Percentiles rank a stretch among this genome's conserved stretches.
phyloP scores from a whole-genome alignment of 2,888 invertebrate genomes.

The Erebia aethiops region DNA sequence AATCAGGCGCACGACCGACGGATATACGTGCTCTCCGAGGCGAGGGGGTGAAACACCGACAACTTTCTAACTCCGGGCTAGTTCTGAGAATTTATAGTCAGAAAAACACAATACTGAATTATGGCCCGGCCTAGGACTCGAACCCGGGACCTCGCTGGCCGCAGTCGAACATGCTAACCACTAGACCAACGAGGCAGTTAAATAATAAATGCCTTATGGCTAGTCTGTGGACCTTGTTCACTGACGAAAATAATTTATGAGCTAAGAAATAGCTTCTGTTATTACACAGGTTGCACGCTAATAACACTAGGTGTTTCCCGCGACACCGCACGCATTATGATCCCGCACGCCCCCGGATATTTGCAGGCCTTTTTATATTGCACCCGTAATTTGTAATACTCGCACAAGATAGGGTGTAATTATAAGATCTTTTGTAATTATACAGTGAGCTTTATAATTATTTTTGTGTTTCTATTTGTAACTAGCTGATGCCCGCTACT shows the following conservation, averaged over 20 bases:
- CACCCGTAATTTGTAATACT: not conserved
- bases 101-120: too few relatives aligned
- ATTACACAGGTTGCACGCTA: constrained; percentile 45
- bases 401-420: not conserved
- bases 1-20: too few relatives aligned
- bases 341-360: constrained; percentile 37
- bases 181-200: too few relatives aligned
- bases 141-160: too few relatives aligned
- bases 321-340: constrained; percentile 43
- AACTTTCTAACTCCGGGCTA: too few relatives aligned
- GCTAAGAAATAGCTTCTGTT: constrained; percentile 62
- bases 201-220: constrained; percentile 19
- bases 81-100: too few relatives aligned
- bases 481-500: too few relatives aligned
- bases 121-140: too few relatives aligned
- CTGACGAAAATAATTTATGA: constrained; percentile 58
- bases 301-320: constrained; percentile 39
- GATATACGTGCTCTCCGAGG: too few relatives aligned
- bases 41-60: too few relatives aligned
- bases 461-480: not conserved
- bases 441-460: not conserved
- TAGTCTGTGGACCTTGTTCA: constrained; percentile 52
- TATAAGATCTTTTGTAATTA: constrained; percentile 1
- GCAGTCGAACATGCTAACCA: too few relatives aligned
- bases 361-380: constrained; percentile 15